Conservation (phyloP, 2,888 invertebrate species). For the Stegana nigrithorax region DNA sequence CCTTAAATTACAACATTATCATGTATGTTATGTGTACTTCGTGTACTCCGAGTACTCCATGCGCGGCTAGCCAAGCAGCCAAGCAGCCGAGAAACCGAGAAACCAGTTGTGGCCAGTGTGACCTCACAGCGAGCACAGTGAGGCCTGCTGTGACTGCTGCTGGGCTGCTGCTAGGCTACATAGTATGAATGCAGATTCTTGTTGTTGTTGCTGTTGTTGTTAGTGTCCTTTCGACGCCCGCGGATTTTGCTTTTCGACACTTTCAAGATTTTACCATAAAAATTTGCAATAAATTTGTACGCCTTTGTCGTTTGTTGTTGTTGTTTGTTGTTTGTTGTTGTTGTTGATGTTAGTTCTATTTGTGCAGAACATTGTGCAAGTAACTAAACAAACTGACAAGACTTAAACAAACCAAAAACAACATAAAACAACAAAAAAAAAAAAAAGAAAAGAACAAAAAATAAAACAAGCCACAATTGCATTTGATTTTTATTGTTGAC, state of each 20-base stretch:
- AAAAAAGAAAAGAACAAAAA: background rate
- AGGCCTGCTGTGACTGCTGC: background rate
- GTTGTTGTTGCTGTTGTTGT: conserved; percentile 29
- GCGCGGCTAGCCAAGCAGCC: conserved; percentile 17
- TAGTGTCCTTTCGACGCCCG: conserved; percentile 39
- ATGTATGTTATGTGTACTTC: too few relatives aligned
- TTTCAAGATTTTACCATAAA: conserved; percentile 57
- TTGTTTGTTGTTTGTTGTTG: conserved; percentile 6
- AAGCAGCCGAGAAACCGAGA: conserved; percentile 20
- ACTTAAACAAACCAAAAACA: too few relatives aligned
- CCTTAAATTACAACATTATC: conserved; percentile 56
- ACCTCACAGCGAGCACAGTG: conserved; percentile 28
- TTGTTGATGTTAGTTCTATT: background rate
- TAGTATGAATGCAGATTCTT: background rate
- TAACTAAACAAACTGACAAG: too few relatives aligned
- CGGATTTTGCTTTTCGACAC: conserved; percentile 47
- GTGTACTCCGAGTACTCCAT: too few relatives aligned
- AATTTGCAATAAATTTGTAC: conserved; percentile 57
- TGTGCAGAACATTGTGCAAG: conserved; percentile 1
- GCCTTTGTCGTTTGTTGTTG: conserved; percentile 30
- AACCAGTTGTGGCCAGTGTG: conserved; percentile 27
- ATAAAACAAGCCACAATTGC: background rate
- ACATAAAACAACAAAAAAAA: background rate
- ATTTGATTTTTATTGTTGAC: background rate
- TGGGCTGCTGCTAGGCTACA: conserved; percentile 26